Evolutionary conservation across 2,888 invertebrate species (phyloP), one percentile per base, ranked within the genome.

Genomic region (Phlogophora meticulosa): DNA sequence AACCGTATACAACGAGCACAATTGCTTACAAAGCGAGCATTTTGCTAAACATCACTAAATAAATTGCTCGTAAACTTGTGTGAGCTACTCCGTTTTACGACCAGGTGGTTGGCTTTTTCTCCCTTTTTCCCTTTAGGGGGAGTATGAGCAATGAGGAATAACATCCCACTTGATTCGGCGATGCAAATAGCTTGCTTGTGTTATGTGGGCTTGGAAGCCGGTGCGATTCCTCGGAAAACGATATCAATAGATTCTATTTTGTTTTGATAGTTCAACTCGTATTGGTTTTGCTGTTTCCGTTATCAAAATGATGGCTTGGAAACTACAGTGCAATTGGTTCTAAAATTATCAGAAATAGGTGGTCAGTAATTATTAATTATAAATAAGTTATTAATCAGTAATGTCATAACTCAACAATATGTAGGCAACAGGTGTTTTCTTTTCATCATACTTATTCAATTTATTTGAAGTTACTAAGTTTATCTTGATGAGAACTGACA

Each of bases 1-100:
- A 62, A 55, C 51, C 36, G 55, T 61, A 10, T 48, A 36, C 46
- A 42, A 61, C 48, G 28, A 52, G 65, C 59, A 62, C 45, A 75
- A 62, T 65, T 60, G 80, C 62, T 62, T 70, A 79, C 79, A 75
- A 75, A 77, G 65, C 51, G 66, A 78, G 53, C 60, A 64, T 76
- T 78, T 68, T 58, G 63, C 79, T 61, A 59, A 74, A 64, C 72
- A 73, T 55, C 53, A 58, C 73, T 64, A 72, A 72, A 74, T 77
- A 74, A 74, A 74, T 72, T 59, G 58, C 64, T 74, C 73, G 64
- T 77, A 74, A 74, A 72, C 49, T 51, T 45, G 43, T 71, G 46
- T 40, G 57, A 42, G 63, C 73, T 63, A 58, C 60, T 60, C 10
- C 10, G 53, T 51, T 74, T 74, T 74, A 74, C 72, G 73, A 77